Evolutionary conservation across 2,797 vertebrate genomes (phyloP).

Genomic region (Peromyscus melanophrys): DNA sequence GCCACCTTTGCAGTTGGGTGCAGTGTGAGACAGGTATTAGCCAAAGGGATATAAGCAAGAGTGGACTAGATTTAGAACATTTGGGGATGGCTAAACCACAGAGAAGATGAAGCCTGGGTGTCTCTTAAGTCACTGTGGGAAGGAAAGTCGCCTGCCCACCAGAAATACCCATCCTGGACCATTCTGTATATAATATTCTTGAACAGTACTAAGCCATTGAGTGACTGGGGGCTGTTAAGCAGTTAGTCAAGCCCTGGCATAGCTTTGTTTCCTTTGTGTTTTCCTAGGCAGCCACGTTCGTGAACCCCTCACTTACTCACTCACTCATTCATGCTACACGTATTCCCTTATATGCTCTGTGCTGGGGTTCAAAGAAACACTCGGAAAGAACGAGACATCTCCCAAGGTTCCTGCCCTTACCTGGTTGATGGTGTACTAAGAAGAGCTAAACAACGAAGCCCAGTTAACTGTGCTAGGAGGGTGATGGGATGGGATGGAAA

Average conservation of each 20-base stretch:
- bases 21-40: neutral
- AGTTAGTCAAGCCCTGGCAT: neutral
- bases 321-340: neutral
- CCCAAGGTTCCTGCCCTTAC: neutral
- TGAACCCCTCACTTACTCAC: neutral
- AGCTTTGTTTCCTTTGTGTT: neutral
- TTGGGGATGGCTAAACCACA: neutral
- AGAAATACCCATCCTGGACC: neutral
- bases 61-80: neutral
- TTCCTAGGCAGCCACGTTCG: neutral
- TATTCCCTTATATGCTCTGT: neutral
- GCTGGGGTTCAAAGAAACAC: neutral
- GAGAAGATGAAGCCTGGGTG: neutral
- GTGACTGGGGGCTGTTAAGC: neutral
- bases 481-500: neutral
- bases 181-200: neutral
- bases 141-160: conserved; percentile 5
- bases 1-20: neutral
- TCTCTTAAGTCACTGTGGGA: neutral
- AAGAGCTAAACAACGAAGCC: neutral
- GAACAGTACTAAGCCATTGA: neutral
- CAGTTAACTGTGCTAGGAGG: neutral
- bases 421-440: neutral
- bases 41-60: conserved; percentile 12
- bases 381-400: neutral